Evolutionary conservation across 2,113 vertebrate species (phyloP).

Genomic region (Prunella himalayana): DNA sequence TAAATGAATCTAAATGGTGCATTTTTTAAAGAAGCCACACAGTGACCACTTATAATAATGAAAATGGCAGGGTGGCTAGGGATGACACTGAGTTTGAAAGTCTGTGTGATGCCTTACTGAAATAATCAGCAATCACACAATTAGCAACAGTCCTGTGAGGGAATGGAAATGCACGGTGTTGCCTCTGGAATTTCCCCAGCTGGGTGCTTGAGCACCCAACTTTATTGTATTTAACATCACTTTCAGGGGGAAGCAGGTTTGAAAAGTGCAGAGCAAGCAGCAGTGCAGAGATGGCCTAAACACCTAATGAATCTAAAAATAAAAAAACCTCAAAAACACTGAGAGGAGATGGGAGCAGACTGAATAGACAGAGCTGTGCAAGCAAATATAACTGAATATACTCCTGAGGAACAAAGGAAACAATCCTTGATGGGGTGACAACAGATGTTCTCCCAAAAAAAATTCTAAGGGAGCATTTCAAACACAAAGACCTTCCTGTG

Average conservation of each 20-base stretch:
- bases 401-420: constrained; percentile 58
- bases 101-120: not conserved
- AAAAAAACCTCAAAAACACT: not conserved
- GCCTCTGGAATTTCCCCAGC: not conserved
- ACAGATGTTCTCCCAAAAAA: constrained; percentile 59
- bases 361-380: not conserved
- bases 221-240: not conserved
- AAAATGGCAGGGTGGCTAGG: not conserved
- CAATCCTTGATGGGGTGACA: constrained; percentile 60
- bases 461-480: constrained; percentile 38
- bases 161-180: not conserved
- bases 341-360: constrained; percentile 6
- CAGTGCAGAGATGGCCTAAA: not conserved
- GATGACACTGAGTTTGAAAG: not conserved
- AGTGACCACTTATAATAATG: not conserved
- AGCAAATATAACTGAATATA: constrained; percentile 41
- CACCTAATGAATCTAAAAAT: constrained; percentile 57
- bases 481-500: constrained; percentile 64
- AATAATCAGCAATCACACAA: not conserved
- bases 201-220: not conserved
- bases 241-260: not conserved
- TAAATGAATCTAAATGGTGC: not conserved
- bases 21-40: not conserved
- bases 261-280: constrained; percentile 10
- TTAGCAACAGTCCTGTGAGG: not conserved